Base-by-base conservation (phyloP, 2,797 vertebrate species). In the Chiloscyllium punctatum region DNA sequence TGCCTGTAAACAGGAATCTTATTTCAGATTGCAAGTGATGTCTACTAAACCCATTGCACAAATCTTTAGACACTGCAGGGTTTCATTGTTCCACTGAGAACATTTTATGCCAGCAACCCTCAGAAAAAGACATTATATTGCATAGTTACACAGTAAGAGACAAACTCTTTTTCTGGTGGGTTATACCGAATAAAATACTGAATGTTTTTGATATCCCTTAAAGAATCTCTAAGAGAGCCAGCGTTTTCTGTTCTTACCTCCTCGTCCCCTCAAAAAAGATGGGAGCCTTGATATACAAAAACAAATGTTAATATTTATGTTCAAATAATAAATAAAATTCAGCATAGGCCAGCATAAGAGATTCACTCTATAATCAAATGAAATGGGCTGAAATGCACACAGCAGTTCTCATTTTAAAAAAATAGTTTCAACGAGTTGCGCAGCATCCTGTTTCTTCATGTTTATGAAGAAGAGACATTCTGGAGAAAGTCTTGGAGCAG, bases 391-490 rank as follows among this genome's bases (percentile, higher is more conserved):
- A 95, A 51, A 95, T 95, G 94, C 71, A 57, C 18, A 77, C 25
- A 53, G 48, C 51, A 77, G 48, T 57, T 95, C 66, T 94, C 27
- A 42, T 15, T 94, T 72, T 27, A 27, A n/a, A 77, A 18, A 30
- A 53, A 2, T 71, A 90, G 92, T 96, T 96, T 97, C 96, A 98
- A 96, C 97, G 97, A 72, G 96, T 96, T 84, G 97, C 97, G 0
- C 98, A 98, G 97, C 99, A 99, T 96, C 98, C 98, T 0, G 99
- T 98, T 96, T 98, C 97, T 0, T 97, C 97, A 94, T 99, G 99
- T 96, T 99, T 99, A 97, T 99, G 99, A 91, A 99, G 98, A 96
- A 99, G 98, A 4, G 99, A 99, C 99, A 99, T 99, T 95, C 99
- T 98, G 96, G 99, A 99, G 98, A 99, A 99, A 98, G 99, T 99